A percentile compares a stretch with the other conserved stretches of the same genome.
phyloP scores from a whole-genome alignment of 2,797 vertebrate genomes.

The Luscinia megarhynchos region DNA sequence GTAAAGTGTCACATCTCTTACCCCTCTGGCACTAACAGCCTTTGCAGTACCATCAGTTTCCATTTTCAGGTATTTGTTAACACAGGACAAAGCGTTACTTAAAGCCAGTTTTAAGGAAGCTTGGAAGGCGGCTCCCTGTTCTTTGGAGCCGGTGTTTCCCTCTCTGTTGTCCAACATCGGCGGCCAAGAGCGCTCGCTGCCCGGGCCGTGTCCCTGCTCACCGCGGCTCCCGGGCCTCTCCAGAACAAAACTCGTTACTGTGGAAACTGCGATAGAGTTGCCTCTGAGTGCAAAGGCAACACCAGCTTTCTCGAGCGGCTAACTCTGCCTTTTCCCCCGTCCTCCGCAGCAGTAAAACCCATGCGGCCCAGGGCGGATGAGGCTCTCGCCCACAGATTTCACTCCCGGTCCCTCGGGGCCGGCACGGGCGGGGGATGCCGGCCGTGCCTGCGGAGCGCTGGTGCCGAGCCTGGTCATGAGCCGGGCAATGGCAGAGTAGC shows the following conservation, averaged over 20 bases:
- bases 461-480: too few relatives aligned
- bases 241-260: not conserved
- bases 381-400: too few relatives aligned
- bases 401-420: too few relatives aligned
- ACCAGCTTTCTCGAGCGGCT: not conserved
- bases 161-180: not conserved
- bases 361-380: fast-evolving
- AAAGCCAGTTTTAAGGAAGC: not conserved
- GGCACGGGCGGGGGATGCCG: not conserved
- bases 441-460: not conserved
- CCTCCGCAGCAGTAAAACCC: not conserved
- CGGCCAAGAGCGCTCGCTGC: too few relatives aligned
- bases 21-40: not conserved
- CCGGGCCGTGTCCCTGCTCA: not conserved
- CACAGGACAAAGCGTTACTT: too few relatives aligned
- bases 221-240: not conserved
- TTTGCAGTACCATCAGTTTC: not conserved
- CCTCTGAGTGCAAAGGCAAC: too few relatives aligned
- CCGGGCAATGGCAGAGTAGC: too few relatives aligned
- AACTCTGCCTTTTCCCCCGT: not conserved
- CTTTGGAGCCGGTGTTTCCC: too few relatives aligned
- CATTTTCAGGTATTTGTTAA: not conserved
- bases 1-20: too few relatives aligned
- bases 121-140: not conserved
- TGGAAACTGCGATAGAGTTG: not conserved